These are phyloP conservation scores for Ernsta delagoae DNA, from an alignment of 2,888 invertebrate species.

Conservation along the genomic window DNA sequence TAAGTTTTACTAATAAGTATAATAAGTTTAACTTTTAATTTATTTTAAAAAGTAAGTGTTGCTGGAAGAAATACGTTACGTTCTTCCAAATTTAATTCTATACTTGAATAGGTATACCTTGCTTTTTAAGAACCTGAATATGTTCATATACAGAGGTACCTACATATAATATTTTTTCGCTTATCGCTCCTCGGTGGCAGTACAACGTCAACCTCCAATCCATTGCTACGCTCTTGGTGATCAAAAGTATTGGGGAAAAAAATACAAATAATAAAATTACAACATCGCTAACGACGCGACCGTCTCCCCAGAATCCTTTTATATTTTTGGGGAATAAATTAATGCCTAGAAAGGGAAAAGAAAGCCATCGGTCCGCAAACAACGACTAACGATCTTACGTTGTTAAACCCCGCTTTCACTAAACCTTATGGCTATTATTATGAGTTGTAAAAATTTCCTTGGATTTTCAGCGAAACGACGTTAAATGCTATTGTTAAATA, in stretches of 20 bases:
- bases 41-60: too few relatives aligned
- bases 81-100: too few relatives aligned
- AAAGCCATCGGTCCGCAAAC: slow-evolving; percentile 65
- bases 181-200: not conserved
- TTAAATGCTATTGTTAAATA: slow-evolving; percentile 36
- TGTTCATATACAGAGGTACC: too few relatives aligned
- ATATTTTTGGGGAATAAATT: slow-evolving; percentile 83
- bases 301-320: slow-evolving; percentile 82
- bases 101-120: too few relatives aligned
- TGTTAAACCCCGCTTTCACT: slow-evolving; percentile 59
- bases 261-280: slow-evolving; percentile 86
- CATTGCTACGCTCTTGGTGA: slow-evolving; percentile 69
- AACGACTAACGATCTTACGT: slow-evolving; percentile 71
- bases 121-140: too few relatives aligned
- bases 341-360: slow-evolving; percentile 69
- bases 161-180: too few relatives aligned
- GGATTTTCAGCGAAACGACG: slow-evolving; percentile 42
- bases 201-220: slow-evolving; percentile 44
- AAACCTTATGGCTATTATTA: slow-evolving; percentile 50
- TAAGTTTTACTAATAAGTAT: too few relatives aligned
- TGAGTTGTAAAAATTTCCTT: slow-evolving; percentile 48
- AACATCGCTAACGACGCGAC: slow-evolving; percentile 83
- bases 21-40: too few relatives aligned
- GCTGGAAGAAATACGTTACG: too few relatives aligned
- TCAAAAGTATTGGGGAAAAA: slow-evolving; percentile 85